Evolutionary conservation across 2,888 invertebrate genomes (phyloP), one percentile per base, ranked within the genome.

Genomic region (Limnephilus auricula): DNA sequence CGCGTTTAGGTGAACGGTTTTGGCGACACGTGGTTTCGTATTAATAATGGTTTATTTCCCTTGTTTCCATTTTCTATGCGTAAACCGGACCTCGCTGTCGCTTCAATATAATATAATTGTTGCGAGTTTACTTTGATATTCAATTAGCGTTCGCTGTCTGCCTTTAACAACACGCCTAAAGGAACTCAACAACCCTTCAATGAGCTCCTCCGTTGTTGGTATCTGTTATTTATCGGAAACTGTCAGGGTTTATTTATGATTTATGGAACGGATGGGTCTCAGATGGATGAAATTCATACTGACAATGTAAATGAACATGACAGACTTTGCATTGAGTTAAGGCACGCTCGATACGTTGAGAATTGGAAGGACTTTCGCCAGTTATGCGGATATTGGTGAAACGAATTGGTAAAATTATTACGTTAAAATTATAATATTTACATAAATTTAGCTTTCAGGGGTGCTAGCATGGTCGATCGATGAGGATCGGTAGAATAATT

Each of bases 221-320:
- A 45, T 86, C 31, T 65, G 50, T 86, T 86, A 86, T 86, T 86
- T 86, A 86, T 86, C 65, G 86, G 65, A 45, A 31, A 32, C 40
- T 45, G 86, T 86, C 86, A 86, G 86, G 86, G 25, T 37, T 82
- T 32, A 82, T 82, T 82, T 82, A 82, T 82, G 82, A 82, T 82
- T 82, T 82, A 82, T 82, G 82, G 31, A 37, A 34, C 82, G 82
- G 34, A 82, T 65, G 25, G 65, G 65, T 34, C 82, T 82, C 25
- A 82, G 82, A 82, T 82, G 82, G 82, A 82, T 82, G 82, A 82
- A 82, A 86, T 86, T 50, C 31, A 86, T 45, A 86, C 65, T 30
- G 86, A 40, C 86, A 86, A 86, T 86, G 45, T 86, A 86, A 86
- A 45, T 18, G 45, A 86, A 86, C 86, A 86, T 65, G 86, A 45